phyloP scores from a whole-genome alignment of 2,113 vertebrate species.

The Aptenodytes patagonicus region DNA sequence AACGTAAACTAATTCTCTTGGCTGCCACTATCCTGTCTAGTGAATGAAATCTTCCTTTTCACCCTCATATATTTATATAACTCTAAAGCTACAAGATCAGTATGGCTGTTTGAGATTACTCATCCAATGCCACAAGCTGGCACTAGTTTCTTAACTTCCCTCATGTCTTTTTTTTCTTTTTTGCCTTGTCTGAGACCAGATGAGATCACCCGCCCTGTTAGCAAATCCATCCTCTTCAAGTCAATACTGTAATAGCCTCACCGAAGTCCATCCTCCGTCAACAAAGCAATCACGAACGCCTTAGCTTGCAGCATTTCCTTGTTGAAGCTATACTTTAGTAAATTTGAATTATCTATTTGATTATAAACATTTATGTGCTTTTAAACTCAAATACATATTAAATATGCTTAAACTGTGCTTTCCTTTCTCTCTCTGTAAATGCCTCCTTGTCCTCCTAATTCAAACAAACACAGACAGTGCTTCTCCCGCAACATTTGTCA shows the following conservation, averaged over 20 bases:
- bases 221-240: not conserved
- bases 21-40: not conserved
- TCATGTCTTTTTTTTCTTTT: not conserved
- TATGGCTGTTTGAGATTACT: not conserved
- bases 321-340: not conserved
- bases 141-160: not conserved
- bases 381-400: not conserved
- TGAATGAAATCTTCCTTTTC: conserved; percentile 23
- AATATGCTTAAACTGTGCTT: not conserved
- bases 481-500: not conserved
- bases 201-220: not conserved
- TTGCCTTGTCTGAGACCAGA: not conserved
- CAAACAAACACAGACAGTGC: not conserved
- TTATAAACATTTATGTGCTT: not conserved
- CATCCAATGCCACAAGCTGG: not conserved
- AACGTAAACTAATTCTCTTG: conserved; percentile 44
- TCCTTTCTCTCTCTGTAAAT: not conserved
- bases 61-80: not conserved
- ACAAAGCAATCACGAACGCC: not conserved
- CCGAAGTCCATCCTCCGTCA: not conserved
- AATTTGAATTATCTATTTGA: not conserved
- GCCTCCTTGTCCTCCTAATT: not conserved
- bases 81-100: conserved; percentile 20
- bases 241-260: not conserved
- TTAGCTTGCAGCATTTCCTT: not conserved